Percentiles rank a stretch among this genome's conserved stretches.
Evolutionary conservation across 2,797 vertebrate species (phyloP).

Genomic region (Enteromius radiatus): DNA sequence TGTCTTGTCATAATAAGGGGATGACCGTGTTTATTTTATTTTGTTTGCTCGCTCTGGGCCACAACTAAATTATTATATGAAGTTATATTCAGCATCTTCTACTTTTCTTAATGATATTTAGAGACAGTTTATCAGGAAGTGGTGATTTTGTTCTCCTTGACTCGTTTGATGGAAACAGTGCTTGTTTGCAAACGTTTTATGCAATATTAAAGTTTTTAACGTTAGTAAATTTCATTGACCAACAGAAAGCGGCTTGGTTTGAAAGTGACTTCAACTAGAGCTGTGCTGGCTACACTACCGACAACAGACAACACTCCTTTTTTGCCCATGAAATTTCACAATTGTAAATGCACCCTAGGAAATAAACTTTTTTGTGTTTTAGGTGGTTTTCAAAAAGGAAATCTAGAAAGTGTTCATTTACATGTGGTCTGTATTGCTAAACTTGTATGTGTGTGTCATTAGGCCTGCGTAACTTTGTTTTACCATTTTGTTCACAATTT

Average conservation of each 20-base stretch:
- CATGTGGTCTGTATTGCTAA: not conserved
- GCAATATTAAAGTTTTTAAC: not conserved
- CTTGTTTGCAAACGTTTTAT: not conserved
- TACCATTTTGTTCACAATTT: not conserved
- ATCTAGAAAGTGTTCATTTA: not conserved
- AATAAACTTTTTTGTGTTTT: not conserved
- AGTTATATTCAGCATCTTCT: no score
- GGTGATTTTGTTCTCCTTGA: not conserved
- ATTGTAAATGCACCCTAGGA: no score
- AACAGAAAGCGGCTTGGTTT: not conserved
- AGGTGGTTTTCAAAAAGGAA: not conserved
- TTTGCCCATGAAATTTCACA: no score
- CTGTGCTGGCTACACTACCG: not conserved
- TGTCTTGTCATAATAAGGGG: not conserved
- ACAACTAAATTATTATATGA: no score
- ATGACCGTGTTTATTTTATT: no score
- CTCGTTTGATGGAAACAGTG: not conserved
- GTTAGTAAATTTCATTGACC: no score
- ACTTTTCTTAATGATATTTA: not conserved
- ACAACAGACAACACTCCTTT: not conserved
- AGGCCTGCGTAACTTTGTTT: not conserved
- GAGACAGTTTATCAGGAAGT: not conserved
- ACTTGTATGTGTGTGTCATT: not conserved
- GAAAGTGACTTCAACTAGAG: not conserved
- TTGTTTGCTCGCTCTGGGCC: no score